Evolutionary conservation across 2,888 invertebrate genomes (phyloP).

Genomic region (Galeopsomyia nigrocyanea): DNA sequence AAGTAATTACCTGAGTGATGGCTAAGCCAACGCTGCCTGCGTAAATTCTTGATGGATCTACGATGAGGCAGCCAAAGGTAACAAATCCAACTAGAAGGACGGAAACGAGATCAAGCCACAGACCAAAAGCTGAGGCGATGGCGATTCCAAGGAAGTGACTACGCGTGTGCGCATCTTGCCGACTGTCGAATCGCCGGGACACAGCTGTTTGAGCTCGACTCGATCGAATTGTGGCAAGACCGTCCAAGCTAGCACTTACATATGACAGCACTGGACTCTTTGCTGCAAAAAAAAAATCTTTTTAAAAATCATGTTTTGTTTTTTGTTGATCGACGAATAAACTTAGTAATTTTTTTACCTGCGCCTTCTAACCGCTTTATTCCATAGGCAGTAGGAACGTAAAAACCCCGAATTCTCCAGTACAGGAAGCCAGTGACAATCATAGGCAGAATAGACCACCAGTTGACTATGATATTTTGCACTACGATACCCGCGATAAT

Average conservation of each 20-base stretch:
- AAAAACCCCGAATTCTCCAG: constrained; percentile 76
- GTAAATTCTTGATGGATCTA: constrained; percentile 68
- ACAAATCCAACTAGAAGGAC: constrained; percentile 75
- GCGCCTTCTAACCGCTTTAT: constrained; percentile 77
- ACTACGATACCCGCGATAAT: constrained; percentile 80
- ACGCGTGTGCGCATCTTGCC: constrained; percentile 79
- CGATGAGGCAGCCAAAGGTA: constrained; percentile 75
- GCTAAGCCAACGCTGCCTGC: constrained; percentile 81
- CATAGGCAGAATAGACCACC: constrained; percentile 77
- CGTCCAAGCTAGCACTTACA: constrained; percentile 87
- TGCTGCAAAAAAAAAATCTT: constrained; percentile 48
- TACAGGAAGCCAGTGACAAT: constrained; percentile 76
- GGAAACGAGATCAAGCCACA: constrained; percentile 77
- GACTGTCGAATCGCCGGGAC: constrained; percentile 80
- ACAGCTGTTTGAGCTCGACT: constrained; percentile 81
- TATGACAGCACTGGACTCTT: constrained; percentile 93
- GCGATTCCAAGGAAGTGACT: constrained; percentile 75
- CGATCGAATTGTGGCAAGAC: constrained; percentile 89
- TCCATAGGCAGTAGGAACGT: constrained; percentile 80
- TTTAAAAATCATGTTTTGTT: not conserved
- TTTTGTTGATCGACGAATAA: not conserved
- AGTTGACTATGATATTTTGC: constrained; percentile 80
- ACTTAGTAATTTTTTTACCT: constrained; percentile 61
- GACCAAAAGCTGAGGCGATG: constrained; percentile 75
- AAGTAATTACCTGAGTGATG: constrained; percentile 75